Evolutionary conservation across 2,797 vertebrate genomes (phyloP).

Genomic region (Dromococcyx pavoninus): DNA sequence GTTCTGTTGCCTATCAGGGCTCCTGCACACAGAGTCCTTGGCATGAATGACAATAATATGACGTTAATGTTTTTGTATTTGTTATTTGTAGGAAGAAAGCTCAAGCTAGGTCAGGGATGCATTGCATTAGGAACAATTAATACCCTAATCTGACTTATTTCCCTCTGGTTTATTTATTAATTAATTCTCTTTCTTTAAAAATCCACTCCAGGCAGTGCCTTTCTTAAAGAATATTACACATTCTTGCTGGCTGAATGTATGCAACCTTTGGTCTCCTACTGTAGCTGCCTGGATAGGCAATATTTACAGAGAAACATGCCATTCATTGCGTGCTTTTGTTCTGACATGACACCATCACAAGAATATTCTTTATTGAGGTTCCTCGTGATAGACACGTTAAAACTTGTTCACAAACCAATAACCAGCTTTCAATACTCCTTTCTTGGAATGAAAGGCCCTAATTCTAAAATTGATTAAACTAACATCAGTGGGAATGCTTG

Average conservation of each 20-base stretch:
- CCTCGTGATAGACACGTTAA: background rate
- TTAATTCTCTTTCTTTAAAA: constrained; percentile 41
- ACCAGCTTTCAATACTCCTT: constrained; percentile 2
- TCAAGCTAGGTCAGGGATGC: background rate
- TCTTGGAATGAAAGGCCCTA: background rate
- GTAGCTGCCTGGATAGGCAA: background rate
- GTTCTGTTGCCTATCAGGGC: background rate
- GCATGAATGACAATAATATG: background rate
- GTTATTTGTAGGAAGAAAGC: background rate
- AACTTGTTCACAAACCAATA: background rate
- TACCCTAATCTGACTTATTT: background rate
- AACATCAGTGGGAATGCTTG: background rate
- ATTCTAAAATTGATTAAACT: background rate
- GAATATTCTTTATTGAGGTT: background rate
- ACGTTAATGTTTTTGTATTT: background rate
- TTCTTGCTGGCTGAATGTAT: background rate
- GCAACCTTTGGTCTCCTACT: background rate
- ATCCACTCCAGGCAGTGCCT: background rate
- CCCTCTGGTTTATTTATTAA: constrained; percentile 36
- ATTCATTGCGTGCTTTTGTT: background rate
- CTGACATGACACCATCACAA: background rate
- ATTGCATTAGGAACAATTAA: background rate
- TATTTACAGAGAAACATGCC: background rate
- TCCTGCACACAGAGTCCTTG: background rate
- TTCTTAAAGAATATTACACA: constrained; percentile 4